Evolutionary conservation across 2,888 invertebrate species (phyloP).

Genomic region (Bhutanitis thaidina): DNA sequence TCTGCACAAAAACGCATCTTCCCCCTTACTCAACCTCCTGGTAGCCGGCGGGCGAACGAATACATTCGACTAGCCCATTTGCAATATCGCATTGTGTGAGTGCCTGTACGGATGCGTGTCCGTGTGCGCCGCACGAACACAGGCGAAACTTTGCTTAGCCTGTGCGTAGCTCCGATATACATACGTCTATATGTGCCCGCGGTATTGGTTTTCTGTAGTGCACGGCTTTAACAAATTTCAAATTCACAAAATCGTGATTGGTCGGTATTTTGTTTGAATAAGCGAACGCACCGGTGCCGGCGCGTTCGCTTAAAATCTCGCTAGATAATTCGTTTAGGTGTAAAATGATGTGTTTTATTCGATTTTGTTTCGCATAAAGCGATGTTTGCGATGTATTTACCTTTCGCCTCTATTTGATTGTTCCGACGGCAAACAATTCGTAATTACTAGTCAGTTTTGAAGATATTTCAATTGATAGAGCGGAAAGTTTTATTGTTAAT

Average conservation of each 20-base stretch:
- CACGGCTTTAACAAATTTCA: slow-evolving; percentile 76
- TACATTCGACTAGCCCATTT: slow-evolving; percentile 79
- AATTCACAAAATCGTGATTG: slow-evolving; percentile 79
- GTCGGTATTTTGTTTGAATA: slow-evolving; percentile 75
- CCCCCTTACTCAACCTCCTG: slow-evolving; percentile 52
- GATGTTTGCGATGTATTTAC: slow-evolving; percentile 47
- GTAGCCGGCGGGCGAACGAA: slow-evolving; percentile 68
- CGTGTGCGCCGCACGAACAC: slow-evolving; percentile 42
- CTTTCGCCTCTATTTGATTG: slow-evolving; percentile 22
- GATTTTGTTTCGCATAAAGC: slow-evolving; percentile 49
- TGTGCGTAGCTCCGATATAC: slow-evolving; percentile 65
- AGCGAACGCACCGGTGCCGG: slow-evolving; percentile 51
- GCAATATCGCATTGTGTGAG: slow-evolving; percentile 76
- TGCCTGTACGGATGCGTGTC: slow-evolving; percentile 44
- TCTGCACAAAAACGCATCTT: slow-evolving; percentile 79
- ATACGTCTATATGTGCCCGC: slow-evolving; percentile 51
- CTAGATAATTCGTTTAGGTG: slow-evolving; percentile 68
- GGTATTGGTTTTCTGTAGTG: slow-evolving; percentile 76
- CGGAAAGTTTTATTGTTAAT: slow-evolving; percentile 47
- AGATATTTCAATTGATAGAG: slow-evolving; percentile 37
- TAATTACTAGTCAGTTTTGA: slow-evolving; percentile 35
- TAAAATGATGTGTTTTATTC: slow-evolving; percentile 67
- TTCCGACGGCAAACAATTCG: slow-evolving; percentile 44
- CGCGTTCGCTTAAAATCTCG: slow-evolving; percentile 57
- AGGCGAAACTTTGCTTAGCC: slow-evolving; percentile 63